Base-by-base conservation (phyloP, 30 jellyfish, hydroid and myxozoan species). In the Rhopilema esculentum region DNA sequence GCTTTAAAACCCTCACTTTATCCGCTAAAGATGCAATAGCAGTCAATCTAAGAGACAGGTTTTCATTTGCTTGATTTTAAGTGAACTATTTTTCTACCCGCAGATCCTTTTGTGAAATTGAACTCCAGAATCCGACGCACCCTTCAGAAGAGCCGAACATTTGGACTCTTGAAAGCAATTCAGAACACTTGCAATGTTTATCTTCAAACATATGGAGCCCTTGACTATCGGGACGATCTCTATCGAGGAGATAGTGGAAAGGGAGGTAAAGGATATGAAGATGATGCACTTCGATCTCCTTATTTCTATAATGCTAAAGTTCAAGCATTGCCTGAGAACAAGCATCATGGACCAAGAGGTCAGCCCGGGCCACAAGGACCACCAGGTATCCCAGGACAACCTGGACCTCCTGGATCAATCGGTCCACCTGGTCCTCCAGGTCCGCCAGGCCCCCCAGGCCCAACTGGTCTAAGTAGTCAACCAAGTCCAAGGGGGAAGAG, bases 381-480 rank as follows among this genome's bases (percentile, higher is more conserved):
- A 40, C 57, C 57, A 40, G 57, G 57, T 40, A n/a, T n/a, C n/a
- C n/a, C n/a, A n/a, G n/a, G n/a, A n/a, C 57, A 40, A 40, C 57
- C 57, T 40, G 57, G 57, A 40, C 57, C 57, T 2, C 57, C 57
- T 40, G 57, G 57, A 21, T 21, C 78, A 16, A 18, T 33, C 17
- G 78, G 78, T 67, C 78, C 78, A 1, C 78, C 78, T 8, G 78
- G 78, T 21, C 49, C 49, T 18, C 33, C 20, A 20, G 78, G 78
- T 17, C 48, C 78, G 6, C 1, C 4, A 20, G 78, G 78, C 1
- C 78, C 78, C 4, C 78, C 33, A 20, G 78, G 78, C 17, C 78
- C 78, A 4, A 16, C 64, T 12, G 80, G 80, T 19, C 80, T 21
- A 28, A 29, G 63, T 26, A 62, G 80, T 12, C 64, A n/a, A 4